Conservation (phyloP, 2,113 vertebrate genomes). For the Budorcas taxicolor region DNA sequence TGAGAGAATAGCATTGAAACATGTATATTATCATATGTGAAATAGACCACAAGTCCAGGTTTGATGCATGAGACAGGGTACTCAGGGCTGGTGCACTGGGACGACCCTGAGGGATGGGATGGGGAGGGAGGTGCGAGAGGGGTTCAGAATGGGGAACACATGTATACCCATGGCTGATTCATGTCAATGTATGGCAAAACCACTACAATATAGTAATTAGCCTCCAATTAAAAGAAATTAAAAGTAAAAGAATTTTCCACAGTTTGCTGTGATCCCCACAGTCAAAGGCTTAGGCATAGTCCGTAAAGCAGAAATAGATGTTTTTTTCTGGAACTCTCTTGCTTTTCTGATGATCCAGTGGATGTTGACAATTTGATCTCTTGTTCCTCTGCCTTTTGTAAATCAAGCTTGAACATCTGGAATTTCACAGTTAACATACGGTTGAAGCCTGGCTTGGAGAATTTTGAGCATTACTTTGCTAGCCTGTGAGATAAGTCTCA, state of each 20-base stretch:
- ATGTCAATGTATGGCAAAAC: neutral
- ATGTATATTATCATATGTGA: neutral
- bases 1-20: neutral
- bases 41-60: neutral
- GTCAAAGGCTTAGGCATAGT: neutral
- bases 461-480: neutral
- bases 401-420: neutral
- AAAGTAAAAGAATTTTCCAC: neutral
- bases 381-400: neutral
- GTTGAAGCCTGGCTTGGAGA: neutral
- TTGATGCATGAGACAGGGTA: neutral
- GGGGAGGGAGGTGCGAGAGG: neutral
- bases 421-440: neutral
- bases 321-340: neutral
- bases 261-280: neutral
- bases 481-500: neutral
- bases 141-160: neutral
- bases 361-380: neutral
- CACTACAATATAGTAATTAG: neutral
- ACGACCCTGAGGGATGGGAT: neutral
- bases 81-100: neutral
- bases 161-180: neutral
- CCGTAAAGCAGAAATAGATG: neutral
- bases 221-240: neutral
- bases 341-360: neutral